Evolutionary conservation across 2,113 vertebrate genomes (phyloP).

Genomic region (Pungitius pungitius): DNA sequence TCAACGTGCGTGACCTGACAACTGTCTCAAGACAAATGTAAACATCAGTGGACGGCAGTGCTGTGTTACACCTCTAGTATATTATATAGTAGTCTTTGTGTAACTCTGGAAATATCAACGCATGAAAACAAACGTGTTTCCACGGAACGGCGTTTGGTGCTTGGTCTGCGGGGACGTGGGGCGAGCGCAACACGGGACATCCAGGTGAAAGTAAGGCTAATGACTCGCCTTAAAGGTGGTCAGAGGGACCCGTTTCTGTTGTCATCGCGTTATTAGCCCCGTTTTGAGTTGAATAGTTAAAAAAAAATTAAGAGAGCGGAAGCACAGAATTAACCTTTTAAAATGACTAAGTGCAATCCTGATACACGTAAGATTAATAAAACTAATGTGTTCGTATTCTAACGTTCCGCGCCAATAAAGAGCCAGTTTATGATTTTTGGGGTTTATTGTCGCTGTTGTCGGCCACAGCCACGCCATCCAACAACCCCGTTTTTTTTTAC

Average conservation of each 20-base stretch:
- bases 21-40: background rate
- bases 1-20: constrained; percentile 23
- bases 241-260: background rate
- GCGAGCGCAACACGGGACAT: background rate
- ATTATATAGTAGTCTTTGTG: background rate
- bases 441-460: no score
- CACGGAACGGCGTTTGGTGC: background rate
- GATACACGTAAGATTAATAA: background rate
- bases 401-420: no score
- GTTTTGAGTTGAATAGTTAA: background rate
- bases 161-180: background rate
- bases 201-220: constrained; percentile 1
- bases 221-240: background rate
- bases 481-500: no score
- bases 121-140: background rate
- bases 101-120: accelerated
- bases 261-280: background rate
- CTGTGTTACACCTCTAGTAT: accelerated
- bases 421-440: no score
- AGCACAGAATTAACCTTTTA: background rate
- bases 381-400: no score
- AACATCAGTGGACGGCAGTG: accelerated
- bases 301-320: accelerated
- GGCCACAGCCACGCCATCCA: no score
- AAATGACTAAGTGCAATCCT: background rate